Base-by-base conservation (phyloP, 2,888 invertebrate genomes). In the Aphodius sticticus region DNA sequence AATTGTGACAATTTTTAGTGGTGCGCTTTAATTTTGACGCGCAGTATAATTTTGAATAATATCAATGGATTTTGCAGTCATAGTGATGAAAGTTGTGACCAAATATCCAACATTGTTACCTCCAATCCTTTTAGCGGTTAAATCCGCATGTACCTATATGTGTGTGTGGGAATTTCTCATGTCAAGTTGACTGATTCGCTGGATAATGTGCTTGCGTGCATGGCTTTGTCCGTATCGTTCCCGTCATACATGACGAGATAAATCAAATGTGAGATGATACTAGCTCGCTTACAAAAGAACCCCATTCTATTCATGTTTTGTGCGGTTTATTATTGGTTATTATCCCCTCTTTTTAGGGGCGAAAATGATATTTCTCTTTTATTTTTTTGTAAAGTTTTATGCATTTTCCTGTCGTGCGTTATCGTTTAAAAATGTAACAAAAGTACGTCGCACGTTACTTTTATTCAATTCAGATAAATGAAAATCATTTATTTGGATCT, bases 231-330 rank as follows among this genome's bases (percentile, higher is more conserved):
- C 72, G 76, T 76, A 70, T 70, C 36, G 70, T 38, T 74, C 35
- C 77, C 35, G 74, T n/a, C 37, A n/a, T 36, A 37, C 35, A 35
- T 74, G 36, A 76, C 74, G 77, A 80, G 70, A 80, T 80, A 80
- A 80, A 80, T 80, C 78, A 80, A 76, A 80, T 71, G 77, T 75
- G 80, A 80, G 77, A 80, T 78, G 77, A 80, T 80, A 53, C 53
- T 53, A 53, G 53, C 53, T 53, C 9, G 53, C 2, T 53, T 12
- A 53, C 53, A 53, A 53, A 53, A 53, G 53, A 53, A 53, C 53
- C 53, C 53, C 53, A 53, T 53, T 12, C 53, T 53, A 53, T 53
- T 53, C 53, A 53, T 53, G 53, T 53, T 53, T 53, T 53, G 53
- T 53, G 53, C 12, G 53, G 53, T 53, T 53, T 53, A 53, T 53